Base-by-base conservation (phyloP, 2,113 vertebrate genomes). In the Ciconia boyciana region DNA sequence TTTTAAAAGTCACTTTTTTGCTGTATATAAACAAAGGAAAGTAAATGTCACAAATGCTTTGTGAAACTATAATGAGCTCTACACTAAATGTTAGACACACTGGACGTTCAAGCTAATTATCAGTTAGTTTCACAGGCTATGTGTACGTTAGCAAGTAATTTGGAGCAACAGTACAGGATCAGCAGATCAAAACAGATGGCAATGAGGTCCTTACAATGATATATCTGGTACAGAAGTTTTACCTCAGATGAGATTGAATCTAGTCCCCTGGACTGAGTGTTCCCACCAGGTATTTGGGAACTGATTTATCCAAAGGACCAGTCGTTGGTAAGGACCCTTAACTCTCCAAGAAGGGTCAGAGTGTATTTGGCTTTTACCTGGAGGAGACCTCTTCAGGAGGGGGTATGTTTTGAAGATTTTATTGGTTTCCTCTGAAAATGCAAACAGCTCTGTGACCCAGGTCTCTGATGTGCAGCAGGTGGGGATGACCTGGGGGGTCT, bases 31-130 rank as follows among this genome's bases (percentile, higher is more conserved):
- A 87, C 81, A 93, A 90, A 94, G 36, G 48, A 91, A 95, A 94
- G 61, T 57, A 94, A 96, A 96, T 94, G 94, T 93, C 95, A 90
- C 22, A 69, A 80, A 83, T 14, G 28, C 62, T 94, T 94, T 91
- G 34, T 85, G 87, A 94, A 96, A 93, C 3, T 26, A 28, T 91
- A 89, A 94, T 57, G 57, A 96, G 81, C 39, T 64, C 74, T 85
- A 54, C 17, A 48, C 31, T 89, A 92, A 91, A 87, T 32, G 36
- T 69, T 93, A 87, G 77, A 93, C 0, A 1, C 16, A 18, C 9
- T 70, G 64, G 75, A 89, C 39, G 1, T 60, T 87, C 43, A 9
- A 52, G 41, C 62, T 87, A 87, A 93, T 91, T 82, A 91, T 36
- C 65, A 61, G 48, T 61, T 83, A 70, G 25, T 64, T 94, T 87